A percentile compares a stretch with the other conserved stretches of the same genome.
These are phyloP conservation scores for Corydoras maculifer DNA, from an alignment of 2,113 vertebrate species.

Conservation along the genomic window DNA sequence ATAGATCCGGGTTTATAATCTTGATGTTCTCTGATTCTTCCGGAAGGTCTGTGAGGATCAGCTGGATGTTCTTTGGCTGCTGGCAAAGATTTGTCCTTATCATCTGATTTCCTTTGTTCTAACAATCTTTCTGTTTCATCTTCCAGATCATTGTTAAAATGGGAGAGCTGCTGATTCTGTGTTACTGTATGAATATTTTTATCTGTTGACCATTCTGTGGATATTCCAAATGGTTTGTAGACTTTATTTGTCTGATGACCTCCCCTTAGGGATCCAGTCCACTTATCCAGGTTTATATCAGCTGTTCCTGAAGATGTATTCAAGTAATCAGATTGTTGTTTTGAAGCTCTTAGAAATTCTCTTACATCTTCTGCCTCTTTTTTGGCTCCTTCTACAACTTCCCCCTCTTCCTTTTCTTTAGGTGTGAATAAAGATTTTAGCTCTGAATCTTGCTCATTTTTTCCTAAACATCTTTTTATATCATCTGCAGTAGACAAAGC, in stretches of 20 bases:
- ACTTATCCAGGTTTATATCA: not conserved
- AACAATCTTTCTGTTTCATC: not conserved
- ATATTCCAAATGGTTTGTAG: too few species aligned
- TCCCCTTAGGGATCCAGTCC: too few species aligned
- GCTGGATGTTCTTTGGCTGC: not conserved
- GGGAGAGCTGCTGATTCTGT: too few species aligned
- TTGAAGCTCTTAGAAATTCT: not conserved
- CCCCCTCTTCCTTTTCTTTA: conserved; percentile 9
- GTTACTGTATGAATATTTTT: too few species aligned
- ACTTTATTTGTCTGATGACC: too few species aligned
- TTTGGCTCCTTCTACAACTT: not conserved
- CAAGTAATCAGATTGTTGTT: not conserved
- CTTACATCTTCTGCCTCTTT: not conserved
- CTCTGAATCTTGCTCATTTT: not conserved
- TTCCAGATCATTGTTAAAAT: too few species aligned
- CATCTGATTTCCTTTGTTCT: not conserved
- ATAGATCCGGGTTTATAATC: not conserved
- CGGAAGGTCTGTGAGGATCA: not conserved
- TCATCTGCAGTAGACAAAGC: not conserved
- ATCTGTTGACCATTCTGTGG: too few species aligned
- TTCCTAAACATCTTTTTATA: not conserved
- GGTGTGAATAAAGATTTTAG: not conserved
- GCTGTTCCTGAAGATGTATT: not conserved
- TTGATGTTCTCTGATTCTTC: not conserved
- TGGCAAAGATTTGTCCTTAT: too few species aligned